Evolutionary conservation across 2,113 vertebrate species (phyloP), one percentile per base, ranked within the genome.

Genomic region (Rhagologus leucostigma): DNA sequence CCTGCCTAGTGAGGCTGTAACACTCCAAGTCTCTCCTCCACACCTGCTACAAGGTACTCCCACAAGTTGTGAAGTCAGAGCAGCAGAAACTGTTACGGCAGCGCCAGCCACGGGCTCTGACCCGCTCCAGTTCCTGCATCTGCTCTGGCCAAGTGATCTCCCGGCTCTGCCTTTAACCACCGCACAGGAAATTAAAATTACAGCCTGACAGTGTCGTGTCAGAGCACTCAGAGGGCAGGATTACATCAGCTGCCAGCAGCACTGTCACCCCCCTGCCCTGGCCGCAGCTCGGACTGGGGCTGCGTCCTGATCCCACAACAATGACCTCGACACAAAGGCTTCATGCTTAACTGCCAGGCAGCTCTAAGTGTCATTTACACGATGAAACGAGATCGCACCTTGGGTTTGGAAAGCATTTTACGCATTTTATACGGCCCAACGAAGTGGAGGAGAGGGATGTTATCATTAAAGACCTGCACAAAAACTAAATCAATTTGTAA

Each of bases 181-280:
- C 2, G 29, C 19, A 5, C 1, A 39, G 49, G 44, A 87, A 91
- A 90, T 78, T 39, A 16, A 70, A 55, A 23, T 64, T 27, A 16
- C 79, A 93, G 57, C 84, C 46, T 3, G 63, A 4, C 6, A 49
- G 13, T 1, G 26, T 1, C 16, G 1, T 1, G 41, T 1, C n/a
- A 67, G 30, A 73, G 37, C 46, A 46, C 46, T 24, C 53, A 11
- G 42, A 78, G 37, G 42, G 11, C 26, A 35, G 7, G 16, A 53
- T 8, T 14, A 10, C 17, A 68, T 7, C 24, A 20, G 7, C 9
- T 24, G 39, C 29, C 56, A n/a, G 53, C 37, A 53, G 62, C 30
- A 5, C 6, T 4, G 10, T 5, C 80, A 64, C 16, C 14, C 33
- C 23, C 26, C 12, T 30, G 39, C 24, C 44, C 49, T 11, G 79